Evolutionary conservation across 2,797 vertebrate genomes (phyloP).

Genomic region (Columba guinea): DNA sequence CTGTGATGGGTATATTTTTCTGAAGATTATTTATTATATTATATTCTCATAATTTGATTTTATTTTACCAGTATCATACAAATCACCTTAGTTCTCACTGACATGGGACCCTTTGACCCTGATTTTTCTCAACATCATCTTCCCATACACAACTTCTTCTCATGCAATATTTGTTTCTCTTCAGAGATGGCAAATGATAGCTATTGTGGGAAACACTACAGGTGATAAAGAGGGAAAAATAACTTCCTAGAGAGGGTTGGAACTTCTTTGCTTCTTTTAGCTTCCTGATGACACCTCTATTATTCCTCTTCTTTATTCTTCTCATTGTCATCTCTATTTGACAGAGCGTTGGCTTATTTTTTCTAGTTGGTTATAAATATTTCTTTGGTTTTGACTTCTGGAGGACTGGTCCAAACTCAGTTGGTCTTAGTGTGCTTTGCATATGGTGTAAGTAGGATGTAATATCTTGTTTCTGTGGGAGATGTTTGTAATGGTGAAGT

Average conservation of each 20-base stretch:
- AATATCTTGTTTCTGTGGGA: neutral
- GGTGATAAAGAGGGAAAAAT: neutral
- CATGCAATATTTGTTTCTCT: neutral
- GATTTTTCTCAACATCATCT: neutral
- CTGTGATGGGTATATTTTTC: neutral
- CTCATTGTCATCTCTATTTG: neutral
- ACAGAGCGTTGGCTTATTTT: neutral
- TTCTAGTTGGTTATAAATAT: neutral
- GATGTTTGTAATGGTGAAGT: constrained; percentile 19
- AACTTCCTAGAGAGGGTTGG: neutral
- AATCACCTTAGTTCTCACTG: neutral
- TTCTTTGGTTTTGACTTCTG: neutral
- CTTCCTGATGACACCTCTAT: neutral
- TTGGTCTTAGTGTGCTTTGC: neutral
- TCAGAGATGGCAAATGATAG: neutral
- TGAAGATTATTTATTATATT: neutral
- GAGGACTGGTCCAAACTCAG: neutral
- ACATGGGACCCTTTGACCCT: neutral
- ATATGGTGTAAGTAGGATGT: neutral
- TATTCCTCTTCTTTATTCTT: neutral
- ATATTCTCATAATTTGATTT: neutral
- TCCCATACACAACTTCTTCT: neutral
- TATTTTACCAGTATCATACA: neutral
- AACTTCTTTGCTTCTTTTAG: neutral
- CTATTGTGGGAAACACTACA: neutral